phyloP scores from a whole-genome alignment of 2,113 vertebrate genomes.

The Gulo gulo region DNA sequence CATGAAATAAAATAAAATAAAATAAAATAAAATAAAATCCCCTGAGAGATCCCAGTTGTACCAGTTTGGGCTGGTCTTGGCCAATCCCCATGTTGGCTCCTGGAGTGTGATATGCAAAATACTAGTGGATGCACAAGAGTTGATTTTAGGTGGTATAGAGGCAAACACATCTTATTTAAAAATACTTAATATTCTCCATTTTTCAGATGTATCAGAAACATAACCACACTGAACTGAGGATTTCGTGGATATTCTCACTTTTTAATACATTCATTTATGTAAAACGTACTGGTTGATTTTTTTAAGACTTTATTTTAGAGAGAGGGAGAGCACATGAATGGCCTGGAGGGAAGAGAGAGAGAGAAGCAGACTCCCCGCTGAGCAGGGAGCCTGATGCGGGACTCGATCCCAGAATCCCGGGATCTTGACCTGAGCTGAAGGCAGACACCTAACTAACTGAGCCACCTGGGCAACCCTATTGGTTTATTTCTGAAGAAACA shows the following conservation, averaged over 20 bases:
- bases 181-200: neutral
- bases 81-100: accelerated
- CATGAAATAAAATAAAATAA: no score
- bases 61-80: neutral
- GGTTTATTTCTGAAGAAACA: neutral
- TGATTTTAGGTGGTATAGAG: neutral
- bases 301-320: neutral
- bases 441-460: neutral
- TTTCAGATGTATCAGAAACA: neutral
- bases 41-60: neutral
- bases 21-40: neutral
- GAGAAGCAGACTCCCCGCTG: neutral
- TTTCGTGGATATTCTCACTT: neutral
- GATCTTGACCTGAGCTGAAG: neutral
- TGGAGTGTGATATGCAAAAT: neutral
- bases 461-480: neutral
- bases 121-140: neutral
- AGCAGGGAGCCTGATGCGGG: no score
- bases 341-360: neutral
- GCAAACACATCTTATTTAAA: neutral
- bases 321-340: no score
- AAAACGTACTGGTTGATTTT: neutral
- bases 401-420: no score
- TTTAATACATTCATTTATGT: neutral
- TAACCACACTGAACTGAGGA: neutral